Base-by-base conservation (phyloP, 1,140 invertebrate species). In the Hylyphantes graminicola region DNA sequence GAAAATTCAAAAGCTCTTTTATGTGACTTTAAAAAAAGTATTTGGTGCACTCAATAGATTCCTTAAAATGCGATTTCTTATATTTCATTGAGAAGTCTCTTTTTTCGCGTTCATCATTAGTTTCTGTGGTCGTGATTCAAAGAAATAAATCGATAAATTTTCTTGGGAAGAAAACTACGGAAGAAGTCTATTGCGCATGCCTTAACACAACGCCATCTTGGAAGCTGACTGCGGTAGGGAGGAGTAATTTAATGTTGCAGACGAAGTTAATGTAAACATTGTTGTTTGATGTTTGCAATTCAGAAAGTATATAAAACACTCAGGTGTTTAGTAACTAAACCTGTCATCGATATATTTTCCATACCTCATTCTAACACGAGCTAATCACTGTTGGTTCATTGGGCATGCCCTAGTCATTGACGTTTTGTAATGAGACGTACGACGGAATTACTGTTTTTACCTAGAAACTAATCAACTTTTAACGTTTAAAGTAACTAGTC, bases 201-300 rank as follows among this genome's bases (percentile, higher is more conserved):
- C 65, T 85, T 65, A 85, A 77, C 68, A 77, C 82, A 76, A 85
- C 82, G 82, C 82, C 82, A 85, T 85, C 82, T 85, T 85, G 82
- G 74, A 85, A 77, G 82, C 74, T 85, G 53, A 76, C 74, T 85
- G 82, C 82, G 82, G 82, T 63, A 85, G 82, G 82, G 82, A 85
- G 82, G 82, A 85, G 82, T 77, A 85, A 72, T 74, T 83, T 83
- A 77, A 77, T 85, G 67, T 77, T 61, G 82, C 61, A 74, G 65
- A 85, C 19, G 78, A 77, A 50, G 51, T 76, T 85, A 76, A 76
- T 76, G 82, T 85, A 85, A 85, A 76, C 82, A 85, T 85, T 77
- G 82, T 85, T 77, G 63, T 72, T 68, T 68, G 54, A 76, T 76
- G 64, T 76, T 68, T 70, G 48, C 65, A 61, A 59, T 85, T 77